These are phyloP conservation scores for Neotoxoptera formosana DNA, from an alignment of 1,140 invertebrate species.

Conservation along the genomic window DNA sequence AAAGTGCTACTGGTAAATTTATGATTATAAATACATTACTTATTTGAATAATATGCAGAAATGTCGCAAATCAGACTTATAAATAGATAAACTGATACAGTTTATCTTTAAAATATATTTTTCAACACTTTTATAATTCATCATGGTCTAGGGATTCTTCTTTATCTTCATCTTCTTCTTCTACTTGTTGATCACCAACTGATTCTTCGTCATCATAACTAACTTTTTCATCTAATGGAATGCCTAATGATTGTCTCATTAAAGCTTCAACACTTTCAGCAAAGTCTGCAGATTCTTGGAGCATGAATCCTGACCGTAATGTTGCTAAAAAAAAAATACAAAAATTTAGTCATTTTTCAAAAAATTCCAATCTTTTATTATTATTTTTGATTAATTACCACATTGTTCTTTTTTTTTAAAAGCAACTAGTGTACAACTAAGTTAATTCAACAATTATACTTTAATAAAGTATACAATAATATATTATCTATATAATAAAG, in stretches of 20 bases:
- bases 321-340: slow-evolving; percentile 72
- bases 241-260: slow-evolving; percentile 82
- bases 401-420: no score
- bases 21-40: slow-evolving; percentile 24
- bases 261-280: slow-evolving; percentile 87
- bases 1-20: slow-evolving; percentile 30
- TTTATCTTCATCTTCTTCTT: slow-evolving; percentile 47
- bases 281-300: slow-evolving; percentile 86
- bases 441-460: no score
- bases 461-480: no score
- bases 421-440: no score
- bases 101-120: slow-evolving; percentile 27
- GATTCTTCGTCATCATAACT: slow-evolving; percentile 58
- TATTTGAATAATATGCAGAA: slow-evolving; percentile 39
- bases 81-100: slow-evolving; percentile 54
- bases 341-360: neutral
- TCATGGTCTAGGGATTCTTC: slow-evolving; percentile 47
- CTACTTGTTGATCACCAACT: slow-evolving; percentile 8
- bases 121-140: slow-evolving; percentile 40
- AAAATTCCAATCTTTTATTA: neutral
- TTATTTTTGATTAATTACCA: neutral
- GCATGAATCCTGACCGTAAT: slow-evolving; percentile 87
- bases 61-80: slow-evolving; percentile 54
- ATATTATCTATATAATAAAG: neutral
- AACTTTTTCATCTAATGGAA: slow-evolving; percentile 79